Evolutionary conservation across 2,113 vertebrate species (phyloP).

Genomic region (Rhynchomys soricoides): DNA sequence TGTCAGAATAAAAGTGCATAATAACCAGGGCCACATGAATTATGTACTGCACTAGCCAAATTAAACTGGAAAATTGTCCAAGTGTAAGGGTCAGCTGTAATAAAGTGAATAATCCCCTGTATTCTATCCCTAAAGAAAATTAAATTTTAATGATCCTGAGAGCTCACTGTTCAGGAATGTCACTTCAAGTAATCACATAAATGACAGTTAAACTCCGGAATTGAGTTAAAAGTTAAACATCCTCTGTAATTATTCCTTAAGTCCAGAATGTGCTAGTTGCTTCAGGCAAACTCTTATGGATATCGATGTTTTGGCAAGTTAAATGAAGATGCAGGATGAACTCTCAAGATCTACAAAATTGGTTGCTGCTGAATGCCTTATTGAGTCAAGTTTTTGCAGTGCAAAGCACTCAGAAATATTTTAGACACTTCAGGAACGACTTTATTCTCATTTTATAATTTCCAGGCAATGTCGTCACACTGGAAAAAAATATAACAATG

Average conservation of each 20-base stretch:
- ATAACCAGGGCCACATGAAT: slow-evolving; percentile 84
- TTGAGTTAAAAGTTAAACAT: slow-evolving; percentile 68
- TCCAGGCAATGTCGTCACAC: background rate
- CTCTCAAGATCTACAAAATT: background rate
- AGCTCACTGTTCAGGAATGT: slow-evolving; percentile 80
- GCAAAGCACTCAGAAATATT: background rate
- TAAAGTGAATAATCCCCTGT: slow-evolving; percentile 86
- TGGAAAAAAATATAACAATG: background rate
- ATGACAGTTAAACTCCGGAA: slow-evolving; percentile 77
- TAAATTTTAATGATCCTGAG: slow-evolving; percentile 86
- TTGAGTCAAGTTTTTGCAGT: background rate
- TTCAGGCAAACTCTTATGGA: slow-evolving; percentile 57
- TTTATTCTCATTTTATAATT: background rate
- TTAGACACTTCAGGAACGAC: background rate
- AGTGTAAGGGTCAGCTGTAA: slow-evolving; percentile 84
- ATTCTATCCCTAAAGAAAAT: slow-evolving; percentile 84
- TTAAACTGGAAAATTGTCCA: slow-evolving; percentile 84
- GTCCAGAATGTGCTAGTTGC: slow-evolving; percentile 49
- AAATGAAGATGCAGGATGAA: background rate
- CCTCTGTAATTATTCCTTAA: slow-evolving; percentile 45
- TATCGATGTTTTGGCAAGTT: slow-evolving; percentile 45
- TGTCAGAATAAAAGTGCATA: slow-evolving; percentile 82
- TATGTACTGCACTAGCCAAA: slow-evolving; percentile 82
- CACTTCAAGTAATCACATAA: slow-evolving; percentile 73
- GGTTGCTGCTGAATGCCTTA: background rate